A percentile compares a stretch with the other conserved stretches of the same genome.
Conservation (phyloP, 2,113 vertebrate genomes). For the Aramus guarauna region DNA sequence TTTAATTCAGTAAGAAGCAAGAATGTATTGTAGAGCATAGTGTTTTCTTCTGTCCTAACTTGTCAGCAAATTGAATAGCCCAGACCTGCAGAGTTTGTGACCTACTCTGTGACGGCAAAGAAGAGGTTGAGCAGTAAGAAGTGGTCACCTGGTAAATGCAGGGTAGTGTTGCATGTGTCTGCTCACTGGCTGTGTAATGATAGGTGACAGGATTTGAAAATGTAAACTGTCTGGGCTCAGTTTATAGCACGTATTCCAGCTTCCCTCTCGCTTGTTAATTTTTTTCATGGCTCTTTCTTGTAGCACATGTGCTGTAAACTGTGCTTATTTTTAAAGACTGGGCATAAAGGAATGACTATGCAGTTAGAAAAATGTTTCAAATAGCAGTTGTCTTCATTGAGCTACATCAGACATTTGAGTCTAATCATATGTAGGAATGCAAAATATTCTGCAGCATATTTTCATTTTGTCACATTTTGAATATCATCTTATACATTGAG, state of each 20-base stretch:
- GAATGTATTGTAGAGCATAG: neutral
- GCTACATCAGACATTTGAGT: neutral
- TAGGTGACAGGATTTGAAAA: neutral
- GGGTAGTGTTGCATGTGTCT: neutral
- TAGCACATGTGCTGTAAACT: neutral
- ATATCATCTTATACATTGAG: neutral
- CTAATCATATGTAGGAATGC: neutral
- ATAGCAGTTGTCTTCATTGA: neutral
- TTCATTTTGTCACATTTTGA: neutral
- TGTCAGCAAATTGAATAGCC: neutral
- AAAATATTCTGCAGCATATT: neutral
- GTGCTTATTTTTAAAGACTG: neutral
- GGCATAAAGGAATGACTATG: neutral
- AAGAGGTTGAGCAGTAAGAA: neutral
- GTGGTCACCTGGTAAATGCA: neutral
- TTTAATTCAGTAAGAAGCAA: neutral
- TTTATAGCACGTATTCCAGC: neutral
- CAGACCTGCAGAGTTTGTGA: neutral
- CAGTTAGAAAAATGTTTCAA: neutral
- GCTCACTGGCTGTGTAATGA: neutral
- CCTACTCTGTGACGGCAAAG: neutral
- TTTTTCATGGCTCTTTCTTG: neutral
- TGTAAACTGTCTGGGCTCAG: neutral
- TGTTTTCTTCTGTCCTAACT: neutral
- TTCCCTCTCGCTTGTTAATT: neutral